Percentiles rank a stretch among this genome's conserved stretches.
Evolutionary conservation across 1,140 invertebrate genomes (phyloP).

Genomic region (Ruditapes philippinarum): DNA sequence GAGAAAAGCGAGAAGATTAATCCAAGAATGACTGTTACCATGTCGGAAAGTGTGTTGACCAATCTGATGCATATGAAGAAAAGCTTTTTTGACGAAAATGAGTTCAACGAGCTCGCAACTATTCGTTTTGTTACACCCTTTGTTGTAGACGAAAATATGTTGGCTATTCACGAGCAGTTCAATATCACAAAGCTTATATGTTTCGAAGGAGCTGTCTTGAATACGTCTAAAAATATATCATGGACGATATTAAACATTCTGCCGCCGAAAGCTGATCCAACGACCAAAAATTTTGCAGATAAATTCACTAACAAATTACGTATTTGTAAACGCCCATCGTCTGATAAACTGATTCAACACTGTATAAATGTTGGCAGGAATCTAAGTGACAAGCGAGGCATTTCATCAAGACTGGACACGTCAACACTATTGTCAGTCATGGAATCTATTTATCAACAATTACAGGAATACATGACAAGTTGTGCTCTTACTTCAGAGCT

Average conservation of each 20-base stretch:
- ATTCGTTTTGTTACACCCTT: conserved; percentile 69
- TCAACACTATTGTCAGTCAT: neutral
- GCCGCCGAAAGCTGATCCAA: neutral
- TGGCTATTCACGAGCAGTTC: neutral
- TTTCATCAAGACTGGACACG: neutral
- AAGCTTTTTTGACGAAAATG: neutral
- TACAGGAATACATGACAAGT: neutral
- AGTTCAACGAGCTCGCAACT: conserved; percentile 25
- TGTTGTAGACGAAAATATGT: neutral
- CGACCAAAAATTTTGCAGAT: neutral
- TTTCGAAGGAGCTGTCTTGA: neutral
- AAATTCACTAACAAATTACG: neutral
- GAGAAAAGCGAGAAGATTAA: conserved; percentile 33
- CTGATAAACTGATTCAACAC: conserved; percentile 19
- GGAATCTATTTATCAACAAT: neutral
- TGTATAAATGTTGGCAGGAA: conserved; percentile 36
- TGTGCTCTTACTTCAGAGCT: neutral
- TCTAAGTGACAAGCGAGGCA: conserved; percentile 16
- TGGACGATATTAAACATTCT: neutral
- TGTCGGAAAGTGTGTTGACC: conserved; percentile 30
- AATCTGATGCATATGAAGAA: conserved; percentile 25
- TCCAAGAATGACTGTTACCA: too few relatives aligned
- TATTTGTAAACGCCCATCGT: neutral
- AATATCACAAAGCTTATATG: neutral
- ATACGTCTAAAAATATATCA: neutral